phyloP scores from a whole-genome alignment of 2,888 invertebrate genomes.

The Heteropelma amictum region DNA sequence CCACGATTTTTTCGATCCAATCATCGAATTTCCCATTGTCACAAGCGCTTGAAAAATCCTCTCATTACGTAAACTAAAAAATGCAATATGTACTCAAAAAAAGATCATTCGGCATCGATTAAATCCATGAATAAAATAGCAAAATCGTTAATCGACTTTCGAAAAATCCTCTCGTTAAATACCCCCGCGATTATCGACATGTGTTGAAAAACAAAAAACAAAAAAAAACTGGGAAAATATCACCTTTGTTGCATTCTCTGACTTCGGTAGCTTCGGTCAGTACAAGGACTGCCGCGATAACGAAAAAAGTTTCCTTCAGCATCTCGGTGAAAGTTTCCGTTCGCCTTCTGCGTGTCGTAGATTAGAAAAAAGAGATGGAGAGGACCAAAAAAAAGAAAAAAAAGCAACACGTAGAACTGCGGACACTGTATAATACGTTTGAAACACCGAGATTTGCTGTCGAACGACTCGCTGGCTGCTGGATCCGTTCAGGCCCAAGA shows the following conservation, averaged over 20 bases:
- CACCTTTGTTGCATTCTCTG: slow-evolving; percentile 61
- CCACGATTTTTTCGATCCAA: too few relatives aligned
- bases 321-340: slow-evolving; percentile 68
- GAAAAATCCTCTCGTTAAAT: too few relatives aligned
- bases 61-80: too few relatives aligned
- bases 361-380: slow-evolving; percentile 12
- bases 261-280: slow-evolving; percentile 64
- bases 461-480: slow-evolving; percentile 36
- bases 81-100: too few relatives aligned
- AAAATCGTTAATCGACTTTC: too few relatives aligned
- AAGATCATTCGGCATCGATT: too few relatives aligned
- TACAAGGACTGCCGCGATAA: slow-evolving; percentile 64
- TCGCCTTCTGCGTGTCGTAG: slow-evolving; percentile 39
- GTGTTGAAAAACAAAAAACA: not conserved
- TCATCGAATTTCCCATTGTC: too few relatives aligned
- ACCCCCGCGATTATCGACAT: too few relatives aligned
- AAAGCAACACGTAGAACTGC: slow-evolving; percentile 52
- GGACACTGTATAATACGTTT: not conserved
- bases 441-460: slow-evolving; percentile 9
- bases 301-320: slow-evolving; percentile 66
- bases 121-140: too few relatives aligned
- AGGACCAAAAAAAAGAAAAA: slow-evolving; percentile 40
- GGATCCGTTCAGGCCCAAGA: slow-evolving; percentile 61
- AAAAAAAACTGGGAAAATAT: too few relatives aligned
- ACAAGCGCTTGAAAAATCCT: too few relatives aligned